Evolutionary conservation across 1,140 invertebrate genomes (phyloP).

Genomic region (Drosophila pectinifera): DNA sequence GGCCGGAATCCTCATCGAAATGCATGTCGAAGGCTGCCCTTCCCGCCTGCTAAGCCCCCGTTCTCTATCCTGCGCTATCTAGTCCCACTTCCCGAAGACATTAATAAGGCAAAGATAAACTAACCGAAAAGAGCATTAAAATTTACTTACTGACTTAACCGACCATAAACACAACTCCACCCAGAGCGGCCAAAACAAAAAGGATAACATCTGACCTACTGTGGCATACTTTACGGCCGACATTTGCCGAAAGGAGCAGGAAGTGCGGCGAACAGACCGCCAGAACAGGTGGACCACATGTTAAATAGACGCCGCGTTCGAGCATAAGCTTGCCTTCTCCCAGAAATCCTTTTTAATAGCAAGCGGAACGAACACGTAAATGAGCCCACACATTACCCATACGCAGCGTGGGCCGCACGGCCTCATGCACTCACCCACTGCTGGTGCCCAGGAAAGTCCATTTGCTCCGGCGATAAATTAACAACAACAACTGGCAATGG

Average conservation of each 20-base stretch:
- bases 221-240: slow-evolving; percentile 55
- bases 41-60: background rate
- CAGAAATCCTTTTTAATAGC: slow-evolving; percentile 71
- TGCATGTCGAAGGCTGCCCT: slow-evolving; percentile 43
- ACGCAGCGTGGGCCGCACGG: slow-evolving; percentile 45
- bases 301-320: slow-evolving; percentile 50
- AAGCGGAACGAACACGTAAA: slow-evolving; percentile 64
- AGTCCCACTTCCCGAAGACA: slow-evolving; percentile 36
- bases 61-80: background rate
- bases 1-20: slow-evolving; percentile 30
- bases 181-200: slow-evolving; percentile 16
- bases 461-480: slow-evolving; percentile 72
- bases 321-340: slow-evolving; percentile 49
- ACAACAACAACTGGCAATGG: slow-evolving; percentile 46
- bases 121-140: slow-evolving; percentile 62
- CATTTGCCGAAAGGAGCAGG: slow-evolving; percentile 41
- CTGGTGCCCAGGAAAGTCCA: slow-evolving; percentile 61
- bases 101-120: slow-evolving; percentile 46
- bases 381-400: slow-evolving; percentile 66
- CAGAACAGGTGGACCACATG: slow-evolving; percentile 43
- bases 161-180: slow-evolving; percentile 54
- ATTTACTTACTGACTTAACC: slow-evolving; percentile 62
- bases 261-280: background rate
- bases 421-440: slow-evolving; percentile 42
- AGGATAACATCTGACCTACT: slow-evolving; percentile 53